Percentiles rank a stretch among this genome's conserved stretches.
Conservation (phyloP, 2,888 invertebrate genomes). For the Tinea semifulvella region DNA sequence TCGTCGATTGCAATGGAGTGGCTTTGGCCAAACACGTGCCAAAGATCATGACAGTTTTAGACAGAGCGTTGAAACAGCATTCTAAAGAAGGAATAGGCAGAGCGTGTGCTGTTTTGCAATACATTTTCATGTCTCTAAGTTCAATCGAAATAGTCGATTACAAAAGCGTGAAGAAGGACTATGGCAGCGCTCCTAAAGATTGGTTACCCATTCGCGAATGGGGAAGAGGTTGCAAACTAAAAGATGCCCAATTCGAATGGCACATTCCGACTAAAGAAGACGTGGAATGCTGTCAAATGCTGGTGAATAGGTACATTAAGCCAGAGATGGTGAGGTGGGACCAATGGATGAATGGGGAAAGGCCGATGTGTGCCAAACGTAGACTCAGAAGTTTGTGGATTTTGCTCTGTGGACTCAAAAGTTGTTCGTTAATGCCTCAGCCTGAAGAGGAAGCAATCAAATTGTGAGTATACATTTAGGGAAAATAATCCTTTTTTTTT, state of each 20-base stretch:
- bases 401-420: slow-evolving; percentile 71
- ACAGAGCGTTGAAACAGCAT: slow-evolving; percentile 73
- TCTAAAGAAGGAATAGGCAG: slow-evolving; percentile 72
- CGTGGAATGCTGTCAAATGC: slow-evolving; percentile 69
- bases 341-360: slow-evolving; percentile 60
- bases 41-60: slow-evolving; percentile 71
- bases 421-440: slow-evolving; percentile 71
- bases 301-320: slow-evolving; percentile 72
- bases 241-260: slow-evolving; percentile 76
- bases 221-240: slow-evolving; percentile 76
- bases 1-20: slow-evolving; percentile 72
- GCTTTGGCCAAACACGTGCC: slow-evolving; percentile 73
- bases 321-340: slow-evolving; percentile 70
- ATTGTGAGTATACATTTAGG: slow-evolving; percentile 68
- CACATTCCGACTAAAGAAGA: slow-evolving; percentile 79
- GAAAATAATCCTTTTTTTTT: neutral
- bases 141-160: slow-evolving; percentile 70
- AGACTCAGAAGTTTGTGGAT: slow-evolving; percentile 74
- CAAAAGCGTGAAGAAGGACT: slow-evolving; percentile 67
- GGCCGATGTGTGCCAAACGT: slow-evolving; percentile 69
- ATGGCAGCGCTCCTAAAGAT: slow-evolving; percentile 70
- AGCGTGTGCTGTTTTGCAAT: slow-evolving; percentile 69
- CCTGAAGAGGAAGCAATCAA: slow-evolving; percentile 70
- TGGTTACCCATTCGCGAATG: slow-evolving; percentile 82
- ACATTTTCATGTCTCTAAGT: slow-evolving; percentile 68